A percentile compares a stretch with the other conserved stretches of the same genome.
These are phyloP conservation scores for Mionectes macconnelli DNA, from an alignment of 2,113 vertebrate genomes.

Conservation along the genomic window DNA sequence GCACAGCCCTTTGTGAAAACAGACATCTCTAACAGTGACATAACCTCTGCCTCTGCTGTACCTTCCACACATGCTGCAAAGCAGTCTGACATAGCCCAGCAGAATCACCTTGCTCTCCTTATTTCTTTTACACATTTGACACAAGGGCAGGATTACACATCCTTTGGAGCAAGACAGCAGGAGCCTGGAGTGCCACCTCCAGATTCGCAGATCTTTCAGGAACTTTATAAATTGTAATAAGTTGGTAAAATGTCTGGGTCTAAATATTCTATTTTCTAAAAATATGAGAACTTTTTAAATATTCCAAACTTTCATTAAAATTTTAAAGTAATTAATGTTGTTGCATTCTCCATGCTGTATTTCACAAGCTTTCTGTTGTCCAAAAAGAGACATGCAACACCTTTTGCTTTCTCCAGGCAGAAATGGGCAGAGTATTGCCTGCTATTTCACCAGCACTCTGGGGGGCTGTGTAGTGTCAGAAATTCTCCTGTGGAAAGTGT, in stretches of 20 bases:
- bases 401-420: background rate
- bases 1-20: background rate
- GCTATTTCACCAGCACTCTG: background rate
- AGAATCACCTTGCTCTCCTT: conserved; percentile 1
- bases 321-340: background rate
- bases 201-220: background rate
- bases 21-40: background rate
- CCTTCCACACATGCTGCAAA: background rate
- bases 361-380: background rate
- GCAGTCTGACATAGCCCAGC: background rate
- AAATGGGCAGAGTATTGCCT: background rate
- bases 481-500: background rate
- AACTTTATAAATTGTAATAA: background rate
- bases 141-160: background rate
- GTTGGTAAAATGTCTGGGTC: background rate
- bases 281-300: background rate
- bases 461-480: background rate
- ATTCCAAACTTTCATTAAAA: background rate
- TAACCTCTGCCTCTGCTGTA: conserved; percentile 1
- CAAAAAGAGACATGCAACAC: background rate
- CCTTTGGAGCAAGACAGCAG: background rate
- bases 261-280: background rate
- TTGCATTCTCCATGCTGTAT: background rate
- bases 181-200: background rate
- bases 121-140: background rate